Evolutionary conservation across 2,888 invertebrate genomes (phyloP), one percentile per base, ranked within the genome.

Genomic region (Netelia fuscicornis): DNA sequence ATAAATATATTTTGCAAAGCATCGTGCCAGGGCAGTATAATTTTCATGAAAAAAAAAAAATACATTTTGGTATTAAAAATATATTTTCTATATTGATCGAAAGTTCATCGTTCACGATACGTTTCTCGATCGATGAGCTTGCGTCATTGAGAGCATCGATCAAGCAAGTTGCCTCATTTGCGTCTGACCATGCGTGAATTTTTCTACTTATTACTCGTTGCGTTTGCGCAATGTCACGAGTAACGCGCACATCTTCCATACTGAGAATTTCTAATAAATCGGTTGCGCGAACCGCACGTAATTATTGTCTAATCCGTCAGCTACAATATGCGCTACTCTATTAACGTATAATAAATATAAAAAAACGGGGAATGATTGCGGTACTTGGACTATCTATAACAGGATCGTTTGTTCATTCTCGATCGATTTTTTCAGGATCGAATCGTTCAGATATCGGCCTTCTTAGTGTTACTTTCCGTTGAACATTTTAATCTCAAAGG

Each of bases 361-460:
- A 58, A 58, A 58, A 20, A 88, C 84, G 87, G 82, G 88, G 89
- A 90, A 90, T 90, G 90, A 89, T 88, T 81, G 75, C 81, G 86
- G 86, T 88, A 86, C 86, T 75, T 79, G 58, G 56, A 77, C 62
- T 84, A 74, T 54, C 65, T 72, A 62, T 60, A 71, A 60, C 62
- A 62, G 60, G 13, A 30, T 56, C 42, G 70, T 68, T 79, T 79
- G 62, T 37, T 62, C 58, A 54, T 37, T 52, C 64, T 37, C 23
- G 37, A 79, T 71, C 79, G 79, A 72, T 84, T 77, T 81, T 42
- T 52, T 72, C 64, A 81, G 52, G 65, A 71, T 65, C 81, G 71
- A 72, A 68, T 71, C 72, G 44, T 62, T 68, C 60, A 25, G 10
- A 65, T 62, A 58, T 64, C 79, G 65, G 11, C 48, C 81, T 56